Base-by-base conservation (phyloP, 2,797 vertebrate species). In the Microctenopoma stevenorrisi region DNA sequence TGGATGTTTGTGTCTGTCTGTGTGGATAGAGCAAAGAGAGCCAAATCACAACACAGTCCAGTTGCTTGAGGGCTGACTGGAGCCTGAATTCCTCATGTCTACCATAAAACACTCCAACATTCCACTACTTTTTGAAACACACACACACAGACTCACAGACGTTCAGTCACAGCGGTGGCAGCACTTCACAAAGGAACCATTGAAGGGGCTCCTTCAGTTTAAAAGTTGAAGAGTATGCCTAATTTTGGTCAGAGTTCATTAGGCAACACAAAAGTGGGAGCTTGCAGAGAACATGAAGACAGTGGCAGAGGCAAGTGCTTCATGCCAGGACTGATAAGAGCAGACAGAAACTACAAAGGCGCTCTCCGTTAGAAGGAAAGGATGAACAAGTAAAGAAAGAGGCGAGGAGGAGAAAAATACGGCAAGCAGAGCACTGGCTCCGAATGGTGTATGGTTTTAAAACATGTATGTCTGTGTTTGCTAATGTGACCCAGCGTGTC, bases 171-270 rank as follows among this genome's bases (percentile, higher is more conserved):
- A 83, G 85, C 55, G 25, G 83, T 87, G 85, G 88, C 85, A 90
- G 80, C 71, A 61, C 82, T 80, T 84, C 89, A 94, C 93, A 95
- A 95, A 94, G 89, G 88, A 88, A 80, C 85, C 91, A 94, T 94
- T 94, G 91, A 93, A 89, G 90, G 87, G 82, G 86, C 85, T 90
- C 87, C 88, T 92, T 87, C 84, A 90, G 91, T 93, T 92, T 91
- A 91, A 92, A 93, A 93, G 89, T 93, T 94, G 92, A 93, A 94
- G 91, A 93, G 92, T 92, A 93, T 93, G 92, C 94, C 94, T 94
- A 94, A 94, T 94, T 94, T 93, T 91, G 93, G 93, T 94, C 93
- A 93, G 92, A 94, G 93, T 94, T 94, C 92, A 93, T 94, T 93
- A 94, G 89, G 78, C 85, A 89, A 86, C 90, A 94, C 93, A 94